These are phyloP conservation scores for Lobophora halterata DNA, from an alignment of 2,888 invertebrate species.

Conservation along the genomic window DNA sequence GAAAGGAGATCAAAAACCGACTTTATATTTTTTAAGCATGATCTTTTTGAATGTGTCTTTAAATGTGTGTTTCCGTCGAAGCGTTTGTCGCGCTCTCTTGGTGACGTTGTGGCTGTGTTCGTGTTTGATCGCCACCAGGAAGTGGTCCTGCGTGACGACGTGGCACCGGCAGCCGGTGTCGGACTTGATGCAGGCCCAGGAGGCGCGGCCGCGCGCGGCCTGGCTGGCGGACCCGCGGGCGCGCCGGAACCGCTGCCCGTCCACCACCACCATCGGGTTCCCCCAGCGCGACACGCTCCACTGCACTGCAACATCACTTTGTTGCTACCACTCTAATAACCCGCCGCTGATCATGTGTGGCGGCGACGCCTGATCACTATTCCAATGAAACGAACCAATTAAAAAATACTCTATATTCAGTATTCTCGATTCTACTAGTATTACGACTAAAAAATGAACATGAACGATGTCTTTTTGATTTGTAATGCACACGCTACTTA, in stretches of 20 bases:
- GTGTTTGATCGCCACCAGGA: conserved; percentile 46
- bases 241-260: conserved; percentile 54
- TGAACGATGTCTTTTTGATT: conserved; percentile 11
- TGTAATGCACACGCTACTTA: conserved; percentile 4
- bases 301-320: conserved; percentile 53
- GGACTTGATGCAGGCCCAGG: conserved; percentile 69
- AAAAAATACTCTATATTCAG: conserved; percentile 36
- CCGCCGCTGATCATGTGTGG: conserved; percentile 17
- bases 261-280: conserved; percentile 61
- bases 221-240: conserved; percentile 1
- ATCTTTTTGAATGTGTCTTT: not conserved
- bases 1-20: not conserved
- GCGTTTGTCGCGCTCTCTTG: conserved; percentile 30
- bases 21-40: not conserved
- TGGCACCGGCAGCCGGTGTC: conserved; percentile 62
- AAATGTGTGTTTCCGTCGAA: conserved; percentile 1
- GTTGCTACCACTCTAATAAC: conserved; percentile 14
- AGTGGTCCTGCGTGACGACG: conserved; percentile 47
- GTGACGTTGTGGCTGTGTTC: conserved; percentile 46
- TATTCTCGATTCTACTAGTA: conserved; percentile 18
- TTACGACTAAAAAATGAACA: conserved; percentile 4
- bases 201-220: conserved; percentile 29
- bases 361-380: conserved; percentile 14
- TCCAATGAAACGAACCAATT: conserved; percentile 33
- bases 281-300: conserved; percentile 62